Evolutionary conservation across 1,140 invertebrate genomes (phyloP), one percentile per base, ranked within the genome.

Genomic region (Tetramorium simillimum): DNA sequence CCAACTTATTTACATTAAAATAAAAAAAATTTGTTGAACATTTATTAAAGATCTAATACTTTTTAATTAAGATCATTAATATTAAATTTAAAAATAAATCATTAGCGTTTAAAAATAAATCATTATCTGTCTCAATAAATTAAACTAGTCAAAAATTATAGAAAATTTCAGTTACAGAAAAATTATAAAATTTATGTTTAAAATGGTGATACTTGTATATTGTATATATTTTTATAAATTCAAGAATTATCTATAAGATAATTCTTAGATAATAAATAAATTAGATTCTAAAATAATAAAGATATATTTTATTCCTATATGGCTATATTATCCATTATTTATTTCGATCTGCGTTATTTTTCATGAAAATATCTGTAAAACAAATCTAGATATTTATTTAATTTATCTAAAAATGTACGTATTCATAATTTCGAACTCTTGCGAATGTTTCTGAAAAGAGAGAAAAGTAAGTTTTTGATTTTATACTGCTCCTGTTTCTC

Each of bases 61-160:
- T 12, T 33, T 14, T 77, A 51, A 51, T 65, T 46, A 51, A 78
- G 51, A 14, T 37, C n/a, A 56, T 28, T 28, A 28, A 28, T 18
- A 58, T 75, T 56, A 40, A 76, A 60, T 76, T 75, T 40, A 24
- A 76, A 21, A 40, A 56, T 18, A 12, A 73, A 14, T 18, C 1
- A 4, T 53, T 12, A 46, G 10, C n/a, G 9, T 0, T n/a, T 53
- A 33, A n/a, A n/a, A n/a, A n/a, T n/a, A n/a, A n/a, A n/a, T n/a
- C n/a, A n/a, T 33, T 40, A 40, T 37, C 10, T n/a, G n/a, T 6
- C 10, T 7, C 1, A 18, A 14, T 1, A 28, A 72, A 53, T 18
- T 70, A n/a, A 65, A 4, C 9, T 37, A 40, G 33, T n/a, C 1
- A 53, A 9, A 33, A 33, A 33, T 72, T 33, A 53, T 33, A 33